Percentiles rank a stretch among this genome's conserved stretches.
These are phyloP conservation scores for Dendrolimus punctatus DNA, from an alignment of 1,140 invertebrate species.

Conservation along the genomic window DNA sequence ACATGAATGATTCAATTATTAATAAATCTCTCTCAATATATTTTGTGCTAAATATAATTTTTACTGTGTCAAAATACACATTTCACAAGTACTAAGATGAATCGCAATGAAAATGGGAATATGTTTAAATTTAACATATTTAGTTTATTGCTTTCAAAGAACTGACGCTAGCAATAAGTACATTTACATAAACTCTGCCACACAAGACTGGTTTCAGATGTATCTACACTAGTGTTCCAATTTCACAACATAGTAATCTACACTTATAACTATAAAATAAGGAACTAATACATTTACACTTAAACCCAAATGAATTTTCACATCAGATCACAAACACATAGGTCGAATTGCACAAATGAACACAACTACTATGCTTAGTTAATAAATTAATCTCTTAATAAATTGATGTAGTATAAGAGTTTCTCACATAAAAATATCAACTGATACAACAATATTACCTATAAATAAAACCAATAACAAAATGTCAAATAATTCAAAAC, in stretches of 20 bases:
- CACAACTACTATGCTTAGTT: constrained; percentile 47
- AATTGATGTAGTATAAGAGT: constrained; percentile 48
- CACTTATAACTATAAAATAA: constrained; percentile 56
- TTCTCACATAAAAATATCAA: constrained; percentile 65
- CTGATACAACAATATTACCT: constrained; percentile 52
- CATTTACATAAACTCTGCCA: constrained; percentile 17
- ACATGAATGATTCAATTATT: constrained; percentile 20
- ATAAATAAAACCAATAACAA: constrained; percentile 62
- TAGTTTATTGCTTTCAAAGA: constrained; percentile 43
- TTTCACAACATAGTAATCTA: constrained; percentile 28
- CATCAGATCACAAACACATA: constrained; percentile 66
- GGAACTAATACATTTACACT: constrained; percentile 65
- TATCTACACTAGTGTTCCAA: constrained; percentile 17
- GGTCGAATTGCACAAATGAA: constrained; percentile 59
- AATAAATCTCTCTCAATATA: constrained; percentile 29
- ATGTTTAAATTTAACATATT: constrained; percentile 16
- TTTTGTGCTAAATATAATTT: constrained; percentile 24
- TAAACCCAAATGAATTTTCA: constrained; percentile 56
- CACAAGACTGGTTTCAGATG: constrained; percentile 18
- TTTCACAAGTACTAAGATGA: constrained; percentile 15
- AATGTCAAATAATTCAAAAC: constrained; percentile 58
- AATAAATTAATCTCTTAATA: constrained; percentile 68
- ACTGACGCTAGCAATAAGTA: constrained; percentile 58
- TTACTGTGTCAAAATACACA: constrained; percentile 20
- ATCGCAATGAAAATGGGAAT: constrained; percentile 15